These are phyloP conservation scores for Ictidomys tridecemlineatus DNA, from an alignment of 2,113 vertebrate genomes.

Conservation along the genomic window DNA sequence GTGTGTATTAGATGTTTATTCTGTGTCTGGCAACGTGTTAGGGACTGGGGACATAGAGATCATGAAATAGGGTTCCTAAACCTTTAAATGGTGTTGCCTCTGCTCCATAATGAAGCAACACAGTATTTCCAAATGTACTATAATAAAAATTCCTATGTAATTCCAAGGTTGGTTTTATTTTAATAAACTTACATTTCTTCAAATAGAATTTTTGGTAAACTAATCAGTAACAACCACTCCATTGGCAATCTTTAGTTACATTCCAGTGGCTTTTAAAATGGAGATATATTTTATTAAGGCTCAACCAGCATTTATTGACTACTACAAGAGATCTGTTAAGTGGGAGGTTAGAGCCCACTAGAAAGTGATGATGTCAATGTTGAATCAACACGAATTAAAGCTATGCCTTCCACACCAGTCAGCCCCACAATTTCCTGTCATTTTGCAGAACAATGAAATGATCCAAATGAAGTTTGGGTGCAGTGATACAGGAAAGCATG, in stretches of 20 bases:
- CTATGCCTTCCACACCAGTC: neutral
- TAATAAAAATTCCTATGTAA: neutral
- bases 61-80: neutral
- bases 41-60: neutral
- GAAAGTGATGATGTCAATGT: neutral
- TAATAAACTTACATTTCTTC: neutral
- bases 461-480: neutral
- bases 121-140: neutral
- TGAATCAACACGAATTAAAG: neutral
- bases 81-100: neutral
- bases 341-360: neutral
- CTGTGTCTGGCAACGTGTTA: neutral
- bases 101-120: neutral
- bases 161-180: neutral
- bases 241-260: neutral
- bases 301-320: neutral
- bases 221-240: neutral
- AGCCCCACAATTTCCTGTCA: neutral
- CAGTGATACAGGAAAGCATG: neutral
- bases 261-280: conserved; percentile 37
- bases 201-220: conserved; percentile 28
- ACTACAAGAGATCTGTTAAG: neutral
- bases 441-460: neutral
- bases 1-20: neutral
- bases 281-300: neutral